Conservation (phyloP, 2,797 vertebrate species). For the Trichosurus vulpecula region DNA sequence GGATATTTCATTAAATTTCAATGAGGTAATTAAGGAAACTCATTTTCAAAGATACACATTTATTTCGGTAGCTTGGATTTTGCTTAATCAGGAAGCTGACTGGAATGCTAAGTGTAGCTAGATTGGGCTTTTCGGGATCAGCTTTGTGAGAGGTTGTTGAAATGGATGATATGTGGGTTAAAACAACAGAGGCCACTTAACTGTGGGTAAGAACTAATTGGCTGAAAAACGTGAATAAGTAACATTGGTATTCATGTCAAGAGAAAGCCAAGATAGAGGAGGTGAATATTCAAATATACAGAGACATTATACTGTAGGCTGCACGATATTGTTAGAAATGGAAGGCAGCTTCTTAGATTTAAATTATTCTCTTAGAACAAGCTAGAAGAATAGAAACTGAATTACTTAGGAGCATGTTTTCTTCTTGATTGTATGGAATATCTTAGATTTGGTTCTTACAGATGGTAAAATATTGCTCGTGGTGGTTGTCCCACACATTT, state of each 20-base stretch:
- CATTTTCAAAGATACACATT: constrained; percentile 77
- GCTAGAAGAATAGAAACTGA: constrained; percentile 40
- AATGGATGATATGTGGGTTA: constrained; percentile 53
- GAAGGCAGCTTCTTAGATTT: constrained; percentile 42
- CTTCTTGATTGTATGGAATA: constrained; percentile 35
- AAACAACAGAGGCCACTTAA: constrained; percentile 51
- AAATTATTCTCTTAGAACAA: constrained; percentile 16
- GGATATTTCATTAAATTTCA: constrained; percentile 80
- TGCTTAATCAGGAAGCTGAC: constrained; percentile 73
- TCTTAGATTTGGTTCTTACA: constrained; percentile 58
- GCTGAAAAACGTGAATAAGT: constrained; percentile 73
- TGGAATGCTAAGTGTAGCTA: constrained; percentile 75
- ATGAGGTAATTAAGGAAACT: constrained; percentile 80
- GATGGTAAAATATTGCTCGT: constrained; percentile 50
- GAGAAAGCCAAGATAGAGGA: constrained; percentile 51
- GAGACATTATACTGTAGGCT: background rate
- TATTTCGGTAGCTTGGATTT: constrained; percentile 72
- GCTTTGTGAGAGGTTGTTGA: constrained; percentile 43
- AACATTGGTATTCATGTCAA: constrained; percentile 64
- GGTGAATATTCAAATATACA: constrained; percentile 33
- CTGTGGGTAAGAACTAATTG: constrained; percentile 68
- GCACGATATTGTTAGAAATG: constrained; percentile 48
- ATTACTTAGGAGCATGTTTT: constrained; percentile 33
- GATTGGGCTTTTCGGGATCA: constrained; percentile 51
- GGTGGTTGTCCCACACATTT: constrained; percentile 28